Evolutionary conservation across 2,113 vertebrate genomes (phyloP), one percentile per base, ranked within the genome.

Genomic region (Nothoprocta perdicaria): DNA sequence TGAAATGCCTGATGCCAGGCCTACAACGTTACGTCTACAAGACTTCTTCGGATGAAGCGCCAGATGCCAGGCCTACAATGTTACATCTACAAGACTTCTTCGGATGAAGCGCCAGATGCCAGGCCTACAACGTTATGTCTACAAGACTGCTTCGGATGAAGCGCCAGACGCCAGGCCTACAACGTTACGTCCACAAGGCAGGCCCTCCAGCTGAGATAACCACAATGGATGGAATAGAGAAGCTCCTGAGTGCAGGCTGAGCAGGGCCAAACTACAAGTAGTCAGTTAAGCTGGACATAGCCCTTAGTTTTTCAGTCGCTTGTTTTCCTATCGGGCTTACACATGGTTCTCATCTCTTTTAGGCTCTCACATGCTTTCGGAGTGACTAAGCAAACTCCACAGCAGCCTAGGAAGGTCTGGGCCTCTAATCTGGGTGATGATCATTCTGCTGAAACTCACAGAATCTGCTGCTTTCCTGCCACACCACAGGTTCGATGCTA

Each of bases 241-340:
- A 52, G 76, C 61, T 77, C 4, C 14, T 19, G 40, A 15, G n/a
- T 0, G 11, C 0, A 4, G 41, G 71, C 69, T 66, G 57, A 50
- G 79, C 53, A 41, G 31, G 38, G 40, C 33, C 72, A 29, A 60
- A 9, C 57, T 18, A n/a, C 43, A 6, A 10, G 33, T 12, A 4
- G 46, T 22, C 72, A 4, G 16, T 63, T 38, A 33, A 2, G 9
- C 0, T 4, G 40, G 63, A 73, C n/a, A 11, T 4, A 22, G 17
- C 33, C 57, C 68, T 60, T 53, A 33, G 89, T 19, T 24, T 21
- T 6, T 58, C 58, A 4, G 27, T 12, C 23, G 29, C 77, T 52
- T 23, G 33, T 38, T 57, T 68, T 75, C 72, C 31, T 33, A 35
- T 68, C 83, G 38, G 46, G 12, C 35, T 60, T 73, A 19, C 22